phyloP scores from a whole-genome alignment of 2,797 vertebrate genomes.

The Acrocephalus scirpaceus region DNA sequence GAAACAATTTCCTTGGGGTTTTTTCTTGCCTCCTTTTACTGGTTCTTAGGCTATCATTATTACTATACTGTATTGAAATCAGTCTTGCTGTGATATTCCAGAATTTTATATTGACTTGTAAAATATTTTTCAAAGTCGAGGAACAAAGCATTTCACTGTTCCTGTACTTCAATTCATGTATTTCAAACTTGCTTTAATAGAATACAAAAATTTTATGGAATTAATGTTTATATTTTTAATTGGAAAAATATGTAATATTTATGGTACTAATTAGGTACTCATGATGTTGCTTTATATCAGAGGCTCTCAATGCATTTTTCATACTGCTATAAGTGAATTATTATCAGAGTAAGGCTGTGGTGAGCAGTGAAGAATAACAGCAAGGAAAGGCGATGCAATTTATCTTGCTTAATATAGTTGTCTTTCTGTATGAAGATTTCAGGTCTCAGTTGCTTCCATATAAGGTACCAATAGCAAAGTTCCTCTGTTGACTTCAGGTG shows the following conservation, averaged over 20 bases:
- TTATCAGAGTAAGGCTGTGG: not conserved
- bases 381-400: not conserved
- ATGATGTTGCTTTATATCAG: not conserved
- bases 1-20: slow-evolving; percentile 64
- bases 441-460: not conserved
- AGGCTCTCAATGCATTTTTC: not conserved
- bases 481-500: not conserved
- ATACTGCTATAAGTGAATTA: not conserved
- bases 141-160: not conserved
- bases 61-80: slow-evolving; percentile 72
- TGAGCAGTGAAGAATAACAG: not conserved
- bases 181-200: not conserved
- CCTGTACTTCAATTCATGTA: not conserved
- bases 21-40: slow-evolving; percentile 50
- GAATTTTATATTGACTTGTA: not conserved
- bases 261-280: not conserved
- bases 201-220: not conserved
- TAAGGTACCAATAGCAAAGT: not conserved
- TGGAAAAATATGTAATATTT: not conserved
- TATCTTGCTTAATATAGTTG: not conserved
- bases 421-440: not conserved
- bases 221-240: not conserved
- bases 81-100: slow-evolving; percentile 23
- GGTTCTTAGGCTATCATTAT: slow-evolving; percentile 64
- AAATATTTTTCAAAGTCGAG: not conserved